Base-by-base conservation (phyloP, 2,888 invertebrate genomes). In the Caenorhabditis angaria region DNA sequence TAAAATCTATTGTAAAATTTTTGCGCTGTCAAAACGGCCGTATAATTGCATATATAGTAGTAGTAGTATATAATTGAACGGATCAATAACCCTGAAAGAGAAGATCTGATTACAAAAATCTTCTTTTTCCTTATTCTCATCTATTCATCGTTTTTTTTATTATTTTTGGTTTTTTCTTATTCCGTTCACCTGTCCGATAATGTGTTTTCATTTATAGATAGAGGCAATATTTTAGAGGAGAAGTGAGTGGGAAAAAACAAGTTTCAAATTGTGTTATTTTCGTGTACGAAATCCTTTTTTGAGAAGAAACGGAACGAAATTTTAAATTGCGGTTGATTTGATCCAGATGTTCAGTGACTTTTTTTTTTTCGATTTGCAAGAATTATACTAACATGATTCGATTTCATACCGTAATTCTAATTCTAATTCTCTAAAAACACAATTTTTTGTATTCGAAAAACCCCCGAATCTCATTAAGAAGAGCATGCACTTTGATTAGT, bases 1-100 rank as follows among this genome's bases (percentile, higher is more conserved):
- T 41, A 41, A 41, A 41, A 41, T 41, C 41, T 41, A 41, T 41
- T 41, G 41, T 41, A 41, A 41, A 41, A 41, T 41, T n/a, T n/a
- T n/a, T n/a, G n/a, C n/a, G n/a, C n/a, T n/a, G n/a, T n/a, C n/a
- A n/a, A n/a, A n/a, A n/a, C 41, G 41, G 18, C 41, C 41, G 18
- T 41, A 41, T 41, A 41, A 41, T 41, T 41, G 41, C 41, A 18
- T 41, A 12, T 41, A 41, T 6, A 41, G n/a, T 41, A 41, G 10
- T 18, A 10, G 18, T 41, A 41, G 41, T 41, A 41, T 41, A 41
- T 41, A 41, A 41, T 41, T 41, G 41, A 41, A 41, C 41, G 41
- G 41, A 41, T 41, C 41, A 41, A 41, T 41, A 41, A 41, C 41
- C 41, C 41, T 18, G 14, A 41, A 41, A 41, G 41, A 41, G 14